These are phyloP conservation scores for Ursus arctos DNA, from an alignment of 2,113 vertebrate genomes.

Conservation along the genomic window DNA sequence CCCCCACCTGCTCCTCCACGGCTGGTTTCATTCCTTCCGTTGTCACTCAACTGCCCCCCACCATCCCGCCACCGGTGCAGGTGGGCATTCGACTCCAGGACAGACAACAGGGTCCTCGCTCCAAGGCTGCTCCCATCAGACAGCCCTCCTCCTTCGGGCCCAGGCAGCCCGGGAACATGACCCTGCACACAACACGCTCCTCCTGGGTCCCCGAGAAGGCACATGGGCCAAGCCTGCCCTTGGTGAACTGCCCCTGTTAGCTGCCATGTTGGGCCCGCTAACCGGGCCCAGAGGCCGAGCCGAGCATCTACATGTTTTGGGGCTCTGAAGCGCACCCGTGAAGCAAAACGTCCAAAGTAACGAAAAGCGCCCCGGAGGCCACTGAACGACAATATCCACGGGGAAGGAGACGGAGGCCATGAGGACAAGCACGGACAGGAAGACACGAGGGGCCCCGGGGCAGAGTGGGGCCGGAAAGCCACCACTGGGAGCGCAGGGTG, in stretches of 20 bases:
- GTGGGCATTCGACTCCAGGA: not conserved
- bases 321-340: not conserved
- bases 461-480: not conserved
- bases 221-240: no score
- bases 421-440: not conserved
- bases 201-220: no score
- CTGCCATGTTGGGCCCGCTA: no score
- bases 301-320: not conserved
- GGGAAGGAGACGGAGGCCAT: not conserved
- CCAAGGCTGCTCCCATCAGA: not conserved
- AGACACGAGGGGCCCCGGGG: not conserved
- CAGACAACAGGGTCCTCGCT: not conserved
- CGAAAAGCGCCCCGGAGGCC: not conserved
- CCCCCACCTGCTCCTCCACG: not conserved
- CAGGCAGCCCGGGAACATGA: not conserved
- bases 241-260: no score
- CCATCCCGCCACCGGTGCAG: no score
- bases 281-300: not conserved
- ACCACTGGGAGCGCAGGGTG: not conserved
- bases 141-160: not conserved
- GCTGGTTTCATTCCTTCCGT: not conserved
- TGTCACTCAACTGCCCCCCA: not conserved
- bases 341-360: not conserved
- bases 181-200: no score
- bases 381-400: not conserved